Conservation (phyloP, 2,113 vertebrate species). For the Osmerus eperlanus region DNA sequence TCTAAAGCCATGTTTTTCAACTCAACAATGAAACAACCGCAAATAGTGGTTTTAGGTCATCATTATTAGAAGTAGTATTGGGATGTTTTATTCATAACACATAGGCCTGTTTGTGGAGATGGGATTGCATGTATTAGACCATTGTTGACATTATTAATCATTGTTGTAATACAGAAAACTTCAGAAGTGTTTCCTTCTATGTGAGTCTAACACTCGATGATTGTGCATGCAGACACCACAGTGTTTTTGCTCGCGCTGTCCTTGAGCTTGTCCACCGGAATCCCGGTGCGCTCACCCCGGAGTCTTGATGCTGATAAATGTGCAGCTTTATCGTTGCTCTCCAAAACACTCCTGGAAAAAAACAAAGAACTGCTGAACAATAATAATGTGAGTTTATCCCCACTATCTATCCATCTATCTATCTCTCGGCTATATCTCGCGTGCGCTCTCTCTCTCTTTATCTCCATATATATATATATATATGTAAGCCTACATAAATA, state of each 20-base stretch:
- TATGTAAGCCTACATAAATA: neutral
- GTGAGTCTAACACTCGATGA: neutral
- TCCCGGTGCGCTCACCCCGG: slow-evolving; percentile 13
- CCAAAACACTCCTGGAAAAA: slow-evolving; percentile 35
- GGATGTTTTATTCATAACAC: no score
- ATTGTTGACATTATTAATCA: no score
- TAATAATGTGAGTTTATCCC: slow-evolving; percentile 31
- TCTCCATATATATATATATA: no score
- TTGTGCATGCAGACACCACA: slow-evolving; percentile 32
- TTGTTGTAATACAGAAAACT: no score
- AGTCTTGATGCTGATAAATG: neutral
- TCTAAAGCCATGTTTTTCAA: no score
- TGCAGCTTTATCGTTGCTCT: neutral
- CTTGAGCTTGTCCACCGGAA: slow-evolving; percentile 16
- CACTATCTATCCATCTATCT: neutral
- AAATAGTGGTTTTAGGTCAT: no score
- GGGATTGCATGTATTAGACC: no score
- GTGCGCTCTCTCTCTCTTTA: no score
- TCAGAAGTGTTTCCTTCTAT: neutral
- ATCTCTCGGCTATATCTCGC: neutral
- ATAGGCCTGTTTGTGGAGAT: no score
- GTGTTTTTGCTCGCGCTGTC: slow-evolving; percentile 34
- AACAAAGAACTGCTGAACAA: slow-evolving; percentile 8
- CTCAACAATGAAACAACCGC: no score
- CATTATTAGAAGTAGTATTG: no score